phyloP scores from a whole-genome alignment of 2,113 vertebrate genomes.

The Melierax canorus region DNA sequence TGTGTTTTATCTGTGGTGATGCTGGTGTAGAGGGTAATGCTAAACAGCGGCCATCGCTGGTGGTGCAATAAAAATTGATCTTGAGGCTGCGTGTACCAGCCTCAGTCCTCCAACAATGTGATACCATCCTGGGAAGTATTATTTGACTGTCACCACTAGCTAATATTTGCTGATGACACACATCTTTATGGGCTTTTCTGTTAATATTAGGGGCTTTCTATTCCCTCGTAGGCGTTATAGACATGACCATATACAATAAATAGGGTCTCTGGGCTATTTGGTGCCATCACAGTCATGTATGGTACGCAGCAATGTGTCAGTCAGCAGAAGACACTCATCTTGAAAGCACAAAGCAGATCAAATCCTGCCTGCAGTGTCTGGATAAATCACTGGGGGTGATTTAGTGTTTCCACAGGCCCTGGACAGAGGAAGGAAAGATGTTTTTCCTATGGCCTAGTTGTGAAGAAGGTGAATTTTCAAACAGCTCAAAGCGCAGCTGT shows the following conservation, averaged over 20 bases:
- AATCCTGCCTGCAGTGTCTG: background rate
- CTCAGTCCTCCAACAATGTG: background rate
- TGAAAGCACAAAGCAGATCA: background rate
- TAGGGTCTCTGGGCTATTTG: background rate
- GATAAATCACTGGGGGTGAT: background rate
- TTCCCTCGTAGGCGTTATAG: background rate
- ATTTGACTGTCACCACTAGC: background rate
- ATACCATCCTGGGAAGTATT: background rate
- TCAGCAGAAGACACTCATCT: background rate
- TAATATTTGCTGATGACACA: background rate
- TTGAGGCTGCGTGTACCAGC: background rate
- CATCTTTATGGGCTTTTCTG: background rate
- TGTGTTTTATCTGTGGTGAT: background rate
- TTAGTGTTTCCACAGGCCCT: background rate
- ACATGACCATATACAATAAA: background rate
- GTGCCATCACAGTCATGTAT: fast-evolving
- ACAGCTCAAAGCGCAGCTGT: background rate
- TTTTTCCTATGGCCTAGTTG: background rate
- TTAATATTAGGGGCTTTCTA: background rate
- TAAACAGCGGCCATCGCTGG: fast-evolving
- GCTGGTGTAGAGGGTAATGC: background rate
- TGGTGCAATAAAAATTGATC: background rate
- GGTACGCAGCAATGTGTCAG: background rate
- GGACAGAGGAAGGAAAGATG: background rate
- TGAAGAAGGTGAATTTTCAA: background rate